Conservation (phyloP, 1,140 invertebrate genomes). For the Diprion similis region DNA sequence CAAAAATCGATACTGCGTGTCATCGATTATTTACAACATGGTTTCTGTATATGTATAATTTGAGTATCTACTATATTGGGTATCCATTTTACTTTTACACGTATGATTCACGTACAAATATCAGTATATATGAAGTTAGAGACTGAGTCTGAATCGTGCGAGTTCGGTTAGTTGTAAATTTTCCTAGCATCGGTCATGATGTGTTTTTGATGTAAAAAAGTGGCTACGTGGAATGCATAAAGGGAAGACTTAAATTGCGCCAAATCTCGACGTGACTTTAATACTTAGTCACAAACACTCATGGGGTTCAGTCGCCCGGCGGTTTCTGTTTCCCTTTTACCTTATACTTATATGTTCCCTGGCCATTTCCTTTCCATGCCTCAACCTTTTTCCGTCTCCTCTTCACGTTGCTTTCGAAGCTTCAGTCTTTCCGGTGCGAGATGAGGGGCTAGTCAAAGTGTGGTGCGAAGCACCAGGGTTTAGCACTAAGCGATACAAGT, state of each 20-base stretch:
- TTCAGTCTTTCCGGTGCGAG: constrained; percentile 11
- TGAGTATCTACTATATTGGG: too few species aligned
- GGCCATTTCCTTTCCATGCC: not conserved
- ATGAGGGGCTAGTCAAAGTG: constrained; percentile 15
- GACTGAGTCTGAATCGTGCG: not conserved
- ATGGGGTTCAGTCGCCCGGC: not conserved
- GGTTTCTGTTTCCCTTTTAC: constrained; percentile 6
- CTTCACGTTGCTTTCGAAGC: not conserved
- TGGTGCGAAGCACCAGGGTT: constrained; percentile 10
- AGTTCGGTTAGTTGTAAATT: constrained; percentile 19
- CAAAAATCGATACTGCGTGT: too few species aligned
- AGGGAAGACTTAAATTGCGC: constrained; percentile 42
- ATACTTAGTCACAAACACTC: constrained; percentile 38
- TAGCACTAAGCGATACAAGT: constrained; percentile 22
- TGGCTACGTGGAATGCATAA: constrained; percentile 55
- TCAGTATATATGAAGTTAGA: too few species aligned
- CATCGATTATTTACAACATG: too few species aligned
- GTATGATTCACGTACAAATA: not conserved
- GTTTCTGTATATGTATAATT: too few species aligned
- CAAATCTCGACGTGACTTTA: constrained; percentile 57
- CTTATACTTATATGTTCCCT: constrained; percentile 3
- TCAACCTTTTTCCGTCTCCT: constrained; percentile 8
- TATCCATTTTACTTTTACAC: constrained; percentile 35
- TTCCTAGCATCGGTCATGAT: constrained; percentile 48
- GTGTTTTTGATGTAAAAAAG: constrained; percentile 54